These are phyloP conservation scores for Petrocephalus sullivani DNA, from an alignment of 2,797 vertebrate species.

Conservation along the genomic window DNA sequence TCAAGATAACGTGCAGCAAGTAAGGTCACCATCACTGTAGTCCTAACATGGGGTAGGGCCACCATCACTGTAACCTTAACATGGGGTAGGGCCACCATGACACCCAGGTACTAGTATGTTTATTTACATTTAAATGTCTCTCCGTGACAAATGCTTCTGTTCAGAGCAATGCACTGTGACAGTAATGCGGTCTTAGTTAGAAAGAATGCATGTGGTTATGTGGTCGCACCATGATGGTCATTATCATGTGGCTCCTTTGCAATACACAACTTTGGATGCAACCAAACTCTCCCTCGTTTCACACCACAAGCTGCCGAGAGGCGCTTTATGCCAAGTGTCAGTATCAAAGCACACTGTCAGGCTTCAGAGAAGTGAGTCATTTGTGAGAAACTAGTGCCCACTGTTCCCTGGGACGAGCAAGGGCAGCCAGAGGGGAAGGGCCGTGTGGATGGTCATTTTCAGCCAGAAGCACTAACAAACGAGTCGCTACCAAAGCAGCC, in stretches of 20 bases:
- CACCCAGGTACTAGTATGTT: too few species aligned
- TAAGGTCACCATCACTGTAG: constrained; percentile 40
- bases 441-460: neutral
- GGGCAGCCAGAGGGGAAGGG: neutral
- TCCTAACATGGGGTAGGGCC: constrained; percentile 47
- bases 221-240: neutral
- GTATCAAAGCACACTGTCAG: neutral
- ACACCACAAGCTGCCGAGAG: neutral
- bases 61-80: neutral
- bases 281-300: neutral
- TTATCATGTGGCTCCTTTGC: neutral
- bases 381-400: neutral
- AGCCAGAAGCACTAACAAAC: neutral
- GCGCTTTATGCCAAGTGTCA: neutral
- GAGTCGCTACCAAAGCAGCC: neutral
- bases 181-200: neutral
- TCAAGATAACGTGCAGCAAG: constrained; percentile 88
- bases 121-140: too few species aligned
- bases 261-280: neutral
- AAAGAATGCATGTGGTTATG: neutral
- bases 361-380: neutral
- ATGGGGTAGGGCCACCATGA: constrained; percentile 45
- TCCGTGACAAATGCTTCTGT: too few species aligned
- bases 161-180: too few species aligned
- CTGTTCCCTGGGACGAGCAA: neutral